Conservation (phyloP, 1,140 invertebrate species). For the Argopecten irradians region DNA sequence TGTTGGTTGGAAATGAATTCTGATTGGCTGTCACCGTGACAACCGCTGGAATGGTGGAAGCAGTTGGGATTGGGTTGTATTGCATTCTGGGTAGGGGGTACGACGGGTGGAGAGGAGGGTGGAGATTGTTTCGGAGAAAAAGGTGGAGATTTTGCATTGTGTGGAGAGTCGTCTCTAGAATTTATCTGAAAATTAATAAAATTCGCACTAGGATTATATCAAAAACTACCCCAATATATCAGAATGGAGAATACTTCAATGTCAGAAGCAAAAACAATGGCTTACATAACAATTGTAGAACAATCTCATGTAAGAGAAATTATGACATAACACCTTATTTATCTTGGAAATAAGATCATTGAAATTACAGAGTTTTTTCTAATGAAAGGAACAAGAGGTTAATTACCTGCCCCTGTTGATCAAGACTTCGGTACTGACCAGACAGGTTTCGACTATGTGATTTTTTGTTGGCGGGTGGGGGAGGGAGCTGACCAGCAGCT, state of each 20-base stretch:
- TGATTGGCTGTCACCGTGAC: constrained; percentile 42
- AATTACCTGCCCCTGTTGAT: constrained; percentile 37
- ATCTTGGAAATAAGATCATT: too few relatives aligned
- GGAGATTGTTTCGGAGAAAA: constrained; percentile 63
- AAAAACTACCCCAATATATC: too few relatives aligned
- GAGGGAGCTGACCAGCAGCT: constrained; percentile 65
- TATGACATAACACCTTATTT: too few relatives aligned
- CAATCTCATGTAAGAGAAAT: too few relatives aligned
- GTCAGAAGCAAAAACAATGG: too few relatives aligned
- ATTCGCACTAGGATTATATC: too few relatives aligned
- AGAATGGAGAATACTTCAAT: too few relatives aligned
- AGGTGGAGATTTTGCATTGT: constrained; percentile 66
- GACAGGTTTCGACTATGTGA: constrained; percentile 69
- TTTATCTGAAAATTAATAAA: constrained; percentile 50
- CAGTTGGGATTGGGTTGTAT: constrained; percentile 39
- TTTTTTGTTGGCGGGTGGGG: constrained; percentile 70
- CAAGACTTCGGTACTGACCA: constrained; percentile 68
- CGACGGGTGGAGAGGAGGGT: constrained; percentile 58
- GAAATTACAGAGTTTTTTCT: too few relatives aligned
- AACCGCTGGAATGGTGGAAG: constrained; percentile 45
- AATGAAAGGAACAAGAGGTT: too few relatives aligned
- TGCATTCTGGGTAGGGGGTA: neutral
- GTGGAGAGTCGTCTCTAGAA: constrained; percentile 61
- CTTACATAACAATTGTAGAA: too few relatives aligned
- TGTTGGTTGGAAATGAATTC: constrained; percentile 28